Evolutionary conservation across 92 coral and sea anemone species (phyloP), one percentile per base, ranked within the genome.

Genomic region (Umimayanthus chanpuru): DNA sequence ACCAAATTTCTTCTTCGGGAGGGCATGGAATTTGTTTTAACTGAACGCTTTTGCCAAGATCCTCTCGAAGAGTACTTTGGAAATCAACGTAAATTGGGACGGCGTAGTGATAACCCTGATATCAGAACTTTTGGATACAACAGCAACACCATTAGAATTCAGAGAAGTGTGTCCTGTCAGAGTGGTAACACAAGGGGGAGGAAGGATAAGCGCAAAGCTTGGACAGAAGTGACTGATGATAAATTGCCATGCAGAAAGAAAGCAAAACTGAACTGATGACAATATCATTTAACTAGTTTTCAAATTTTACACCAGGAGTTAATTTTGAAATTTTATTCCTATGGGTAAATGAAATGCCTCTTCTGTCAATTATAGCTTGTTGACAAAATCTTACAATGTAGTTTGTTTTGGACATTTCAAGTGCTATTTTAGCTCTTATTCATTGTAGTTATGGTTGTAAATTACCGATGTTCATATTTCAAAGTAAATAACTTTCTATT

Each of bases 101-200:
- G 88, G 85, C 87, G 90, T 16, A 85, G 90, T 82, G 94, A 92
- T 66, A 92, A 92, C 75, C 94, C 94, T n/a, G 92, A 92, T 70
- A 75, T 89, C 55, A 61, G 73, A 68, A 56, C 43, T 28, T 92
- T 92, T 85, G 92, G 92, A 50, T 92, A 89, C 81, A 92, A 89
- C 72, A 89, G 64, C 88, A 92, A 89, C 88, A 92, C 81, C 25
- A 87, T 92, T 50, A 77, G 93, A 58, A 85, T 81, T 38, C 93
- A 91, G 91, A 65, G 92, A 67, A 20, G 64, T 36, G 91, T 91
- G 79, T 81, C 93, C 50, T 79, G 85, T 47, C 89, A 90, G 81
- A 66, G 87, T 78, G 95, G 95, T 10, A 92, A 92, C 86, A 90
- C 94, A 43, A 85, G 89, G 78, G 95, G 91, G 29, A 87, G 93